A percentile compares a stretch with the other conserved stretches of the same genome.
phyloP scores from a whole-genome alignment of 2,888 invertebrate species.

The Lithophane ornitopus region DNA sequence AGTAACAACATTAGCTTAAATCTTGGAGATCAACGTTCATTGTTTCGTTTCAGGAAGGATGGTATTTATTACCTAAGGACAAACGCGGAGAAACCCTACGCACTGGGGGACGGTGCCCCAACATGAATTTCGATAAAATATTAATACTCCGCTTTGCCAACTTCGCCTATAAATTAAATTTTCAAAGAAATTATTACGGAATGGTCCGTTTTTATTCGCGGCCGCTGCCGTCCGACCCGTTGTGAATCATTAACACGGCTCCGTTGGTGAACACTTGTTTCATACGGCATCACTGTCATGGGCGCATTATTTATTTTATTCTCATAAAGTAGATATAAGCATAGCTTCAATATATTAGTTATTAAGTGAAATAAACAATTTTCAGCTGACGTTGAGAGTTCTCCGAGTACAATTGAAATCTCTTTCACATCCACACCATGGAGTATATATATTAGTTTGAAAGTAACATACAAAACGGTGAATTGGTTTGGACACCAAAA shows the following conservation, averaged over 20 bases:
- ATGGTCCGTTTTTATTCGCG: slow-evolving; percentile 70
- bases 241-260: slow-evolving; percentile 62
- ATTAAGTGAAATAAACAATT: background rate
- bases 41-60: slow-evolving; percentile 88
- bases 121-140: slow-evolving; percentile 75
- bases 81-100: slow-evolving; percentile 88
- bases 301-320: slow-evolving; percentile 40
- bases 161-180: slow-evolving; percentile 82
- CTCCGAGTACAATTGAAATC: background rate
- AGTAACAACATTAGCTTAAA: slow-evolving; percentile 78
- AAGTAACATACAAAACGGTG: background rate
- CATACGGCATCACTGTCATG: slow-evolving; percentile 35
- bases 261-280: slow-evolving; percentile 45
- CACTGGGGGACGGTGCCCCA: slow-evolving; percentile 77
- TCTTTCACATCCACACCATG: background rate
- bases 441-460: background rate
- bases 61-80: slow-evolving; percentile 90
- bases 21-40: slow-evolving; percentile 78
- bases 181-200: slow-evolving; percentile 76
- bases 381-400: background rate
- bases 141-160: slow-evolving; percentile 78
- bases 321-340: background rate
- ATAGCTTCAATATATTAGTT: background rate
- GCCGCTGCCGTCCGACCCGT: slow-evolving; percentile 61
- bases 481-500: background rate